A percentile compares a stretch with the other conserved stretches of the same genome.
phyloP scores from a whole-genome alignment of 2,113 vertebrate species.

The Ochotona curzoniae region DNA sequence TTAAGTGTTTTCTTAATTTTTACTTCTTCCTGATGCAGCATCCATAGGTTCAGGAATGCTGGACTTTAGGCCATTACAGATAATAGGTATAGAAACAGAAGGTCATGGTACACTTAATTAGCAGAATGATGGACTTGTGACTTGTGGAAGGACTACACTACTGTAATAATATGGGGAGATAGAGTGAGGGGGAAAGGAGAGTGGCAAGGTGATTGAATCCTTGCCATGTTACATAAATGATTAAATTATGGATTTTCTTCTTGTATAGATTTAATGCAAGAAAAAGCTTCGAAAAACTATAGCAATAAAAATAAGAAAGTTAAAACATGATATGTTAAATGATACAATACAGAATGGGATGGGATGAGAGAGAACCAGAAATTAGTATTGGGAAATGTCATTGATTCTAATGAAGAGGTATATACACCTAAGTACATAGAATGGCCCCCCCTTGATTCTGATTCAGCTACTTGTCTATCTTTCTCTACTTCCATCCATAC shows the following conservation, averaged over 20 bases:
- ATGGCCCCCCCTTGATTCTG: background rate
- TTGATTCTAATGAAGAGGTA: background rate
- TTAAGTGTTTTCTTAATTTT: too few species aligned
- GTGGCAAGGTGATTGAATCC: background rate
- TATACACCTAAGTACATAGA: background rate
- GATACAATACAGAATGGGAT: background rate
- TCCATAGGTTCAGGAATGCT: too few species aligned
- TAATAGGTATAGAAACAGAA: too few species aligned
- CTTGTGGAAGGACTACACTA: too few species aligned
- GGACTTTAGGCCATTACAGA: too few species aligned
- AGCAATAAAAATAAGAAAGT: background rate
- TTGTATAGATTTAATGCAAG: background rate
- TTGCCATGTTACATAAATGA: background rate
- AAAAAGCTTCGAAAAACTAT: constrained; percentile 14
- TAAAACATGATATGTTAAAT: background rate
- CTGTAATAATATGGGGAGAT: too few species aligned
- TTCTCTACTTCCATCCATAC: background rate
- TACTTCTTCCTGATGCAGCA: too few species aligned
- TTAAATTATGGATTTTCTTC: background rate
- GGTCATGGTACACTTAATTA: too few species aligned
- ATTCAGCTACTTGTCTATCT: background rate
- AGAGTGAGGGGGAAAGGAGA: too few species aligned
- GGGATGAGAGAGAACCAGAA: background rate
- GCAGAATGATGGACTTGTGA: too few species aligned
- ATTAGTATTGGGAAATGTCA: background rate